phyloP scores from a whole-genome alignment of 92 coral and sea anemone genomes.

The Zoanthus gigantus region DNA sequence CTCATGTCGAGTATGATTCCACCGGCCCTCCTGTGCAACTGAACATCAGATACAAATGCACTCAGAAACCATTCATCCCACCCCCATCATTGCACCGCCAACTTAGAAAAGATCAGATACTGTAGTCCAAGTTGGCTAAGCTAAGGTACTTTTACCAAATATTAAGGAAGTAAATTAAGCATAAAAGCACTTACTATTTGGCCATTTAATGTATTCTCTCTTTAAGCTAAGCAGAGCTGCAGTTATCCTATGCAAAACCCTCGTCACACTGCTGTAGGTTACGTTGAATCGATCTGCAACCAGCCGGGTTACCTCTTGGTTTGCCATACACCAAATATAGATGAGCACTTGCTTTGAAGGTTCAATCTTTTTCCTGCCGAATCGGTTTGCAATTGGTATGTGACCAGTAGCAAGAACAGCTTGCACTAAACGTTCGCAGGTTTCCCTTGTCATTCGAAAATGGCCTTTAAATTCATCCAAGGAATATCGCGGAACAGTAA shows the following conservation, averaged over 20 bases:
- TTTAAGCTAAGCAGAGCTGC: constrained; percentile 4
- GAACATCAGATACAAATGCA: background rate
- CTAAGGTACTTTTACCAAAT: background rate
- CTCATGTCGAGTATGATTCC: background rate
- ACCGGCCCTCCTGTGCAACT: background rate
- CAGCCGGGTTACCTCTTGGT: constrained; percentile 34
- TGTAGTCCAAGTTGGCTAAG: background rate
- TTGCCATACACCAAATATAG: constrained; percentile 44
- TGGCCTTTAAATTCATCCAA: constrained; percentile 30
- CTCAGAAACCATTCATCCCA: background rate
- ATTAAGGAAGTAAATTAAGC: background rate
- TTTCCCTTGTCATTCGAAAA: constrained; percentile 31
- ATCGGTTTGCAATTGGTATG: constrained; percentile 10
- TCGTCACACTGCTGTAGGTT: constrained; percentile 40
- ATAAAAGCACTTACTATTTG: constrained; percentile 1
- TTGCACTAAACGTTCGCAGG: background rate
- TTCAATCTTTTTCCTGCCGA: constrained; percentile 28
- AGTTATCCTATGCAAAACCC: constrained; percentile 22
- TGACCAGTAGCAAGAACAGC: constrained; percentile 17
- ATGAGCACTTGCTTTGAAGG: constrained; percentile 42
- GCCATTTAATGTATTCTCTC: constrained; percentile 6
- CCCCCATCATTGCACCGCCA: background rate
- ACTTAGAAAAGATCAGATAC: background rate
- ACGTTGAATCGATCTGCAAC: constrained; percentile 49
- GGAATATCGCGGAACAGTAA: constrained; percentile 13